Evolutionary conservation across 2,113 vertebrate species (phyloP).

Genomic region (Grammomys dolichurus): DNA sequence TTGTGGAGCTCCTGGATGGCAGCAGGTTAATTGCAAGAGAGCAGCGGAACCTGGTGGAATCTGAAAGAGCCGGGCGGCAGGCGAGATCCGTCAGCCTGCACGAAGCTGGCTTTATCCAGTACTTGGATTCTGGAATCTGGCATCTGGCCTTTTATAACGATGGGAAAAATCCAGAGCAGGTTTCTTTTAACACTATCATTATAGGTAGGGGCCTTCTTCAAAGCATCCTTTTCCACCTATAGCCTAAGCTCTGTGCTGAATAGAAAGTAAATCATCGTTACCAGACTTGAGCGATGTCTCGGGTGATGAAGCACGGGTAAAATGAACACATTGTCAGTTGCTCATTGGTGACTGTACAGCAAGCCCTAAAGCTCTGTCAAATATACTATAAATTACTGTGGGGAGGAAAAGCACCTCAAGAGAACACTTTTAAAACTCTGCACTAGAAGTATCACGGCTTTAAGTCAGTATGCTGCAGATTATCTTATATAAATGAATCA

Average conservation of each 20-base stretch:
- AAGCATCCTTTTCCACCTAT: not conserved
- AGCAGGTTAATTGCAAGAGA: constrained; percentile 97
- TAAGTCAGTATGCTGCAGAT: constrained; percentile 35
- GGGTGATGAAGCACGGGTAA: not conserved
- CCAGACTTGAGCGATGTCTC: not conserved
- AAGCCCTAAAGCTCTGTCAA: not conserved
- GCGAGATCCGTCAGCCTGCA: constrained; percentile 93
- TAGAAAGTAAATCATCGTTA: not conserved
- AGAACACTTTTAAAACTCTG: constrained; percentile 36
- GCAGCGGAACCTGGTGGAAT: constrained; percentile 90
- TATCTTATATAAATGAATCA: not conserved
- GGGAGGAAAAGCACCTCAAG: not conserved
- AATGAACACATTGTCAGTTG: constrained; percentile 58
- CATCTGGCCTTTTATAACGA: constrained; percentile 99
- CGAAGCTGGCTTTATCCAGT: constrained; percentile 98
- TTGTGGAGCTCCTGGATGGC: constrained; percentile 98
- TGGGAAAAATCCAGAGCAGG: constrained; percentile 93
- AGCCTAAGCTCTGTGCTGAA: not conserved
- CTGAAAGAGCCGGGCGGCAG: constrained; percentile 87
- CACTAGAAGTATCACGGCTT: not conserved
- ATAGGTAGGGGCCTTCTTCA: constrained; percentile 90
- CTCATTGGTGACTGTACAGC: constrained; percentile 30
- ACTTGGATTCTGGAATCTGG: constrained; percentile 97
- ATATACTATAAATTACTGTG: constrained; percentile 17
- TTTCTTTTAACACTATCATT: constrained; percentile 97